Evolutionary conservation across 2,888 invertebrate genomes (phyloP), one percentile per base, ranked within the genome.

Genomic region (Strigamia transsilvanica): DNA sequence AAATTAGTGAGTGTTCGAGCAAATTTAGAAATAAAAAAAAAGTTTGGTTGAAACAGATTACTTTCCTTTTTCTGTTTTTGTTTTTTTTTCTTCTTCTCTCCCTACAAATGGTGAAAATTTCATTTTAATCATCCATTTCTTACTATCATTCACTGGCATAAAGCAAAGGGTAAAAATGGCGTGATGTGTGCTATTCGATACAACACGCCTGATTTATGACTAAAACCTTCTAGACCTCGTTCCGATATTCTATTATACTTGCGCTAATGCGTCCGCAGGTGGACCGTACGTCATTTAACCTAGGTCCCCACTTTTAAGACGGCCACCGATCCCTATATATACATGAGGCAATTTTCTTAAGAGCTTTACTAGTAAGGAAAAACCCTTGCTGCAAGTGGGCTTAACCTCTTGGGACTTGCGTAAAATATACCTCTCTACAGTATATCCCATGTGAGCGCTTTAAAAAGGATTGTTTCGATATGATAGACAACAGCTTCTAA

Each of bases 1-100:
- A 73, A 73, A 73, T 73, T 73, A 73, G 73, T 73, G 73, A 73
- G 73, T 73, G 73, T 73, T 73, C 73, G 73, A 73, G 73, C 73
- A 73, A 73, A 73, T 73, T 73, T 73, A 73, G n/a, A 32, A 73
- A 27, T 32, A 73, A 66, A 73, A 73, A n/a, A 66, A 66, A 38
- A 38, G 38, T 38, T 38, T 38, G 38, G 9, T 6, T 38, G 6
- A 10, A 38, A 38, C 38, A 38, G 38, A 38, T 38, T 38, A 38
- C 38, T 38, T 38, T 38, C 10, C 4, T 2, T 38, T 38, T 38
- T 38, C 38, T 27, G 27, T 1, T 27, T 27, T 27, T 27, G 1
- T 27, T 27, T 3, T 27, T 27, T 27, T 27, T 27, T 27, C 27
- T 27, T 27, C 3, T 27, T 3, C 27, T 73, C 32, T 73, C 6